Conservation (phyloP, 2,888 invertebrate species). For the Temnothorax unifasciatus region DNA sequence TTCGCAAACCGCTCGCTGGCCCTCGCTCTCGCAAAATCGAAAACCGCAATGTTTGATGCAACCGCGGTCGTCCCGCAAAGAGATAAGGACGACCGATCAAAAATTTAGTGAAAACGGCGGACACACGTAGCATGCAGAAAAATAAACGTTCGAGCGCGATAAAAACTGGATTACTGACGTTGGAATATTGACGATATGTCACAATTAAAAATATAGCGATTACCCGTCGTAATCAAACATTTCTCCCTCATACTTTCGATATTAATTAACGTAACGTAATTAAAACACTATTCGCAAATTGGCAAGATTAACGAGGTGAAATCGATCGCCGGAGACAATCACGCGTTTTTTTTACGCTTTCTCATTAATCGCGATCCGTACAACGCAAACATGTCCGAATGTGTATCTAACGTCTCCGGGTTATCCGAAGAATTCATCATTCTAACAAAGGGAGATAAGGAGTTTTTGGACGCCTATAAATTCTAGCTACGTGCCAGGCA, state of each 20-base stretch:
- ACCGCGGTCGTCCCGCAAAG: neutral
- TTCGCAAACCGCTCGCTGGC: neutral
- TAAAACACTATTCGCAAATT: neutral
- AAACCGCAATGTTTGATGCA: slow-evolving; percentile 12
- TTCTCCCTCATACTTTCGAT: neutral
- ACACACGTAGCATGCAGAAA: neutral
- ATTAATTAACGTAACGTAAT: neutral
- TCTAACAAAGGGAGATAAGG: slow-evolving; percentile 36
- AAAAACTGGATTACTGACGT: slow-evolving; percentile 6
- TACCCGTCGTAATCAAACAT: neutral
- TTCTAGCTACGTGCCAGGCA: neutral
- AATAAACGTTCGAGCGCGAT: neutral
- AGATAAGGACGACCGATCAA: slow-evolving; percentile 13
- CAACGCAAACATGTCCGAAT: neutral
- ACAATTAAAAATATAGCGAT: slow-evolving; percentile 14
- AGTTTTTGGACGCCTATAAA: slow-evolving; percentile 24
- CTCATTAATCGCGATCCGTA: neutral
- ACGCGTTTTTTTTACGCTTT: neutral
- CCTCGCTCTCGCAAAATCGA: neutral
- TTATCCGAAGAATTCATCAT: slow-evolving; percentile 8
- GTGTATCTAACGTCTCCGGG: neutral
- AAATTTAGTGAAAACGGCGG: neutral
- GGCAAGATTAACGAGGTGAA: neutral
- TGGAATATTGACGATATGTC: neutral
- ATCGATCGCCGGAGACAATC: neutral